These are phyloP conservation scores for Ethmia dodecea DNA, from an alignment of 2,888 invertebrate species.

Conservation along the genomic window DNA sequence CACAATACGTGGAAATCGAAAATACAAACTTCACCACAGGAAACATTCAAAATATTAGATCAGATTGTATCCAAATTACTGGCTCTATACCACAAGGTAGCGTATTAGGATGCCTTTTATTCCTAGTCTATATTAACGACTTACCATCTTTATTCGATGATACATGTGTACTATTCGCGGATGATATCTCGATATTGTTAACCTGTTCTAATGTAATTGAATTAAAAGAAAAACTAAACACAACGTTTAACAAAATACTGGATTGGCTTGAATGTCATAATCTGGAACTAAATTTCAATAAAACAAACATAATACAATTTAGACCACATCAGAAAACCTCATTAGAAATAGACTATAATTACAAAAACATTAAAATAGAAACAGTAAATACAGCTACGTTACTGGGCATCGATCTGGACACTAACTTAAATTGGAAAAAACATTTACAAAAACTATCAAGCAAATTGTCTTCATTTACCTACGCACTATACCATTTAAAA, in stretches of 20 bases:
- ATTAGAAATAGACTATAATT: background rate
- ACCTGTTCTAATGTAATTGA: background rate
- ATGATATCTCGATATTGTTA: background rate
- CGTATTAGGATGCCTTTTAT: too few species aligned
- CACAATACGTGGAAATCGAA: background rate
- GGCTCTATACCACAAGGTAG: too few species aligned
- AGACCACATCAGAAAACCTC: background rate
- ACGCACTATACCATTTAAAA: conserved; percentile 14
- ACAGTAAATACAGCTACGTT: background rate
- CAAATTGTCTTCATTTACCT: background rate
- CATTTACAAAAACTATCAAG: background rate
- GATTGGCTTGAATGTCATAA: background rate
- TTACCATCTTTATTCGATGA: background rate
- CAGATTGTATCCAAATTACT: background rate
- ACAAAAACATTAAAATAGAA: background rate
- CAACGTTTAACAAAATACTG: background rate
- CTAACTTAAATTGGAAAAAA: background rate
- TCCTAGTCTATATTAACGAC: too few species aligned
- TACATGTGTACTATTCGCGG: background rate
- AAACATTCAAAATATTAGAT: background rate
- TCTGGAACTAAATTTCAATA: background rate
- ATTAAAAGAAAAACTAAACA: background rate
- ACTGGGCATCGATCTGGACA: background rate
- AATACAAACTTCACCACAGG: background rate
- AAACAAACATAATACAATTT: background rate